These are phyloP conservation scores for Lycaon pictus DNA, from an alignment of 2,113 vertebrate genomes.

Conservation along the genomic window DNA sequence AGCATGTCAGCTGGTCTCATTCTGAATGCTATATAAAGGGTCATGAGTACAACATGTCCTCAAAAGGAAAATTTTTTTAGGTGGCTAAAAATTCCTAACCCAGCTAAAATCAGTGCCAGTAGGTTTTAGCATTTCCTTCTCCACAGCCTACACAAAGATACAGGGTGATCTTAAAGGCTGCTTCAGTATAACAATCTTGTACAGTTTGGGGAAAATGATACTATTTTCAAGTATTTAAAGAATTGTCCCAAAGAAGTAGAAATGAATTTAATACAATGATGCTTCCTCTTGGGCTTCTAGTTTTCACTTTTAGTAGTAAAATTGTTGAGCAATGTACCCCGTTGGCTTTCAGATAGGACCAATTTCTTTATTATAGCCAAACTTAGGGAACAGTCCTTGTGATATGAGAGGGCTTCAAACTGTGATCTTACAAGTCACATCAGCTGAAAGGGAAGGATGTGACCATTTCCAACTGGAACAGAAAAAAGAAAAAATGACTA, in stretches of 20 bases:
- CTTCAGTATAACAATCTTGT: neutral
- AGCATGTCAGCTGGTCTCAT: neutral
- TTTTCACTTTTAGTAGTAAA: conserved; percentile 2
- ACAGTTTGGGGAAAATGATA: neutral
- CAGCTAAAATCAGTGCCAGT: neutral
- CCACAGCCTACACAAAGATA: neutral
- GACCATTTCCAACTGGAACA: neutral
- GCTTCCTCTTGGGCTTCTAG: neutral
- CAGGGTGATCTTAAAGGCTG: neutral
- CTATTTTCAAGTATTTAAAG: neutral
- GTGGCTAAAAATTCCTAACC: neutral
- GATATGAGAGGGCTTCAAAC: neutral
- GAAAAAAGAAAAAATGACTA: neutral
- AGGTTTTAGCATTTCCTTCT: neutral
- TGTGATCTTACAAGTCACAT: neutral
- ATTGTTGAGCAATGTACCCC: neutral
- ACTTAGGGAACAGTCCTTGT: neutral
- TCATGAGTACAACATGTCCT: neutral
- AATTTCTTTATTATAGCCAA: neutral
- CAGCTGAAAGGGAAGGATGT: neutral
- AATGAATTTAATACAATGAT: neutral
- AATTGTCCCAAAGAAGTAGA: neutral
- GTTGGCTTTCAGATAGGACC: neutral
- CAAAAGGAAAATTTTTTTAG: neutral
- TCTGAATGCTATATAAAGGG: neutral